These are phyloP conservation scores for Lophotis ruficrista DNA, from an alignment of 2,113 vertebrate species.

Conservation along the genomic window DNA sequence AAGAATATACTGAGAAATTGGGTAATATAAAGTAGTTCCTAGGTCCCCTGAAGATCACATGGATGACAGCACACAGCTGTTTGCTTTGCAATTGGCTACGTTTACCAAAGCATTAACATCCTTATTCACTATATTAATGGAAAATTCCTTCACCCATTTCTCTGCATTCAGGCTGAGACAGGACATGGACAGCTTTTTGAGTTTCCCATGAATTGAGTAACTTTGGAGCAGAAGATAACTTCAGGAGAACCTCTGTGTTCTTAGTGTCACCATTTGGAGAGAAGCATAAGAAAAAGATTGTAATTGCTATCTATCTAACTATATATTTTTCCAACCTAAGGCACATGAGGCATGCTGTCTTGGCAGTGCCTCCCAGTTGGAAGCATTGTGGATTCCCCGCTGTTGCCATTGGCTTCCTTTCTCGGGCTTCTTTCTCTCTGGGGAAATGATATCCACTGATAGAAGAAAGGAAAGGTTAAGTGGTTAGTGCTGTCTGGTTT, in stretches of 20 bases:
- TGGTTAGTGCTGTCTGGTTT: background rate
- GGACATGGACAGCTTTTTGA: background rate
- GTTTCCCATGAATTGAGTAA: background rate
- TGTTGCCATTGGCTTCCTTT: background rate
- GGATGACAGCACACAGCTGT: background rate
- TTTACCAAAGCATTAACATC: background rate
- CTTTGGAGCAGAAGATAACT: background rate
- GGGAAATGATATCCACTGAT: background rate
- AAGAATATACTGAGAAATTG: background rate
- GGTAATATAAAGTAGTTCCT: background rate
- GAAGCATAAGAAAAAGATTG: background rate
- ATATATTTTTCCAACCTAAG: background rate
- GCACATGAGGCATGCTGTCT: background rate
- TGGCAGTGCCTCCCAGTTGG: background rate
- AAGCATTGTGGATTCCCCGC: rapidly evolving
- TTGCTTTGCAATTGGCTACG: background rate
- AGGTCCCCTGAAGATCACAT: background rate
- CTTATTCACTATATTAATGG: background rate
- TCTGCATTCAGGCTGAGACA: background rate
- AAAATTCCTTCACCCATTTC: background rate
- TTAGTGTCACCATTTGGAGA: background rate
- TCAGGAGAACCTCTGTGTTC: background rate
- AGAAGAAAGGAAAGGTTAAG: background rate
- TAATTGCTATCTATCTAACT: background rate
- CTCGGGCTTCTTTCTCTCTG: background rate